A percentile compares a stretch with the other conserved stretches of the same genome.
Conservation (phyloP, 2,888 invertebrate genomes). For the Octodonta nipae region DNA sequence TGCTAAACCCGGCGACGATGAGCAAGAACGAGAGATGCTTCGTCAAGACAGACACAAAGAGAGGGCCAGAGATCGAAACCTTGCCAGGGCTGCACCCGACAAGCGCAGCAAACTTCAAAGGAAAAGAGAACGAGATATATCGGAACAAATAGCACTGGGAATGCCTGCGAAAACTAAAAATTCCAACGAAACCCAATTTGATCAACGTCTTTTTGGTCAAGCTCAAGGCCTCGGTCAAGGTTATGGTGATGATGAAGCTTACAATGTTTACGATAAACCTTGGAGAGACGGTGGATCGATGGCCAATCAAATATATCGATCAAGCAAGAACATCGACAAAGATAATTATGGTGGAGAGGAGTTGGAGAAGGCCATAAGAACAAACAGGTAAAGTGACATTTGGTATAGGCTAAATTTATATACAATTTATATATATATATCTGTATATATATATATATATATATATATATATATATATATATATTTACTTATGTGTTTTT, state of each 20-base stretch:
- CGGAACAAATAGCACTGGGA: slow-evolving; percentile 95
- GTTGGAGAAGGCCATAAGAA: slow-evolving; percentile 75
- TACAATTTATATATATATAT: too few species aligned
- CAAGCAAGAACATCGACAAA: slow-evolving; percentile 73
- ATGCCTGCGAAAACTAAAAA: slow-evolving; percentile 62
- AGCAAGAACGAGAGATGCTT: slow-evolving; percentile 70
- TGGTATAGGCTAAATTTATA: too few species aligned
- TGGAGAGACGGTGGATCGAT: slow-evolving; percentile 85
- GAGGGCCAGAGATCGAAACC: slow-evolving; percentile 80
- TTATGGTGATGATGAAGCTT: slow-evolving; percentile 92
- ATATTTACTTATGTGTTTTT: too few species aligned
- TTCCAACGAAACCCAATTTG: slow-evolving; percentile 75
- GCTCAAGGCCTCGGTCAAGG: slow-evolving; percentile 77
- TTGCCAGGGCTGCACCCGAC: slow-evolving; percentile 87
- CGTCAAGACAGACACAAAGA: slow-evolving; percentile 83
- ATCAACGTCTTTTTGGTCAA: slow-evolving; percentile 90
- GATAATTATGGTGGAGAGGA: slow-evolving; percentile 86
- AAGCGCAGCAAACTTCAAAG: slow-evolving; percentile 78
- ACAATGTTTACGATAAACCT: slow-evolving; percentile 95
- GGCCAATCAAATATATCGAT: slow-evolving; percentile 80
- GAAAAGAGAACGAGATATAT: slow-evolving; percentile 90
- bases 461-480: too few species aligned
- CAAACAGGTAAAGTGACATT: too few species aligned
- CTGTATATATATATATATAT: too few species aligned
- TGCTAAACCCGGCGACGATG: slow-evolving; percentile 45